Percentiles rank a stretch among this genome's conserved stretches.
Conservation (phyloP, 2,113 vertebrate species). For the Microcebus griseorufus region DNA sequence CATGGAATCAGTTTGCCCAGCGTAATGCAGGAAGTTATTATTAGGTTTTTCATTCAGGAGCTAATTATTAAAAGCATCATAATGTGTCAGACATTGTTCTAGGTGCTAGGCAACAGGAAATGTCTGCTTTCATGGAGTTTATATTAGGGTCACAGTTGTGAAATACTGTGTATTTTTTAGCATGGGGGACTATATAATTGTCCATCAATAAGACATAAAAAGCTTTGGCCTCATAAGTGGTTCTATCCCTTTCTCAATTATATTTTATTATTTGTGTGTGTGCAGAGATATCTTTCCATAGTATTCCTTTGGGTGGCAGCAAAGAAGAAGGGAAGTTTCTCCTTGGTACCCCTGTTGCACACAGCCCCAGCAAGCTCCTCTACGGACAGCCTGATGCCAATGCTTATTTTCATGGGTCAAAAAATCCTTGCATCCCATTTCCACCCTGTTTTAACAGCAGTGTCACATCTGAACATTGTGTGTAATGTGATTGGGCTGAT, state of each 20-base stretch:
- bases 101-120: background rate
- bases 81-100: background rate
- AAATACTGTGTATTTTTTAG: background rate
- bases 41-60: background rate
- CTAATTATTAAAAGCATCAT: background rate
- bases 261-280: background rate
- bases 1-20: background rate
- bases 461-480: background rate
- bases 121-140: background rate
- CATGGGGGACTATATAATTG: background rate
- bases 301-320: conserved; percentile 42
- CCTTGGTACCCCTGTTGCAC: fast-evolving
- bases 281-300: background rate
- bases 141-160: background rate
- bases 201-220: background rate
- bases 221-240: background rate
- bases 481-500: background rate
- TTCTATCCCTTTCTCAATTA: background rate
- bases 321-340: conserved; percentile 31
- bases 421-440: background rate
- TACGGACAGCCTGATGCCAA: too few relatives aligned
- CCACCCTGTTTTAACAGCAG: background rate
- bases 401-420: background rate
- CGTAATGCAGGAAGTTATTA: background rate
- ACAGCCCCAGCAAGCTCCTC: background rate